Evolutionary conservation across 2,113 vertebrate species (phyloP), one percentile per base, ranked within the genome.

Genomic region (Paramisgurnus dabryanus): DNA sequence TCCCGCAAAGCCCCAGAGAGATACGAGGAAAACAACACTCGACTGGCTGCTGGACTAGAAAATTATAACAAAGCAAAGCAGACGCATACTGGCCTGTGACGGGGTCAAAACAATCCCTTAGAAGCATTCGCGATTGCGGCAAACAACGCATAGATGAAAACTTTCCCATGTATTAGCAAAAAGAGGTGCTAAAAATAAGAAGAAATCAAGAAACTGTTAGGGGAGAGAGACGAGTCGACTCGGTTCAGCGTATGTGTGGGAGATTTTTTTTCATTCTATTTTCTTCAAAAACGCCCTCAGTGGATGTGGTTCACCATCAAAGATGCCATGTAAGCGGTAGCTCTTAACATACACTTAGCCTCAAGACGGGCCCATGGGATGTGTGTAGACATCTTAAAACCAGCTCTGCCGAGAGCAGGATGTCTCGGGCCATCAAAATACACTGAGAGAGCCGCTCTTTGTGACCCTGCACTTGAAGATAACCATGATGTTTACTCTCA

Each of bases 401-500:
- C 34, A 61, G 66, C 43, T 75, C 75, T 58, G 68, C 64, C 78
- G 49, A 81, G 80, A 65, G 57, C 57, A 41, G 79, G 80, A 82
- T 74, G 82, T 81, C 65, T 75, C 22, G 60, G 68, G 79, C 13
- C 70, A 73, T 75, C 75, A 71, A 69, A 55, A 82, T 76, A 58
- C 22, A 69, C 84, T 77, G 83, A 85, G 49, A 10, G 70, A 79
- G 86, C 82, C 15, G 85, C 82, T 85, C 86, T 86, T 74, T 53
- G 61, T 87, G 87, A 89, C 87, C 87, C 86, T n/a, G 53, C n/a
- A 79, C 55, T 84, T 76, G 6, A 77, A 86, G 82, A 85, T 87
- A 90, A 91, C 90, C 87, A 89, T 87, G 88, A 74, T 89, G 88
- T 92, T 91, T 88, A 90, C 90, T 87, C 86, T 50, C 80, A 53